Evolutionary conservation across 2,797 vertebrate genomes (phyloP).

Genomic region (Periparus ater): DNA sequence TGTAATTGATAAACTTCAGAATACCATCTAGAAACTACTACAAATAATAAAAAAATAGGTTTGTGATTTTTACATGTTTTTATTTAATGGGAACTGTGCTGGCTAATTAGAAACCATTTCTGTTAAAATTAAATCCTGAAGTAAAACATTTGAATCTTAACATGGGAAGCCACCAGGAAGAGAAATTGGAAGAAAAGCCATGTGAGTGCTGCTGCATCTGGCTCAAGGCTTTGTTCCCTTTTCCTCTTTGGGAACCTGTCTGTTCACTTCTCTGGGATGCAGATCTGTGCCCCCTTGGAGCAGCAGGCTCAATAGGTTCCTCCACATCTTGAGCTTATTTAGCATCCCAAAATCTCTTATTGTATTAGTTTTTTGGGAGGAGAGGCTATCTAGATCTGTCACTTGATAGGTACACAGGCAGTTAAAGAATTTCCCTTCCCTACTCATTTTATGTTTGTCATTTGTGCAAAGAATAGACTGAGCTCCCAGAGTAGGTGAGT

Average conservation of each 20-base stretch:
- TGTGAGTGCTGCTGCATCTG: not conserved
- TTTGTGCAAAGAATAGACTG: not conserved
- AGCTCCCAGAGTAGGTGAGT: not conserved
- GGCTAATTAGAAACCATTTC: not conserved
- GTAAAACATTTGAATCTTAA: not conserved
- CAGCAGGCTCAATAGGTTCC: not conserved
- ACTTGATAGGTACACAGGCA: not conserved
- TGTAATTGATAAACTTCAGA: not conserved
- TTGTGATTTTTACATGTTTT: not conserved
- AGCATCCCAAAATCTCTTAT: not conserved
- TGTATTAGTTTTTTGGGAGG: rapidly evolving
- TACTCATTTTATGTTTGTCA: not conserved
- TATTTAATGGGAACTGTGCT: not conserved
- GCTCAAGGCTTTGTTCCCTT: not conserved
- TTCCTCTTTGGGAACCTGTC: slow-evolving; percentile 26
- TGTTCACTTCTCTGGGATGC: not conserved
- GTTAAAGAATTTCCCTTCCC: not conserved
- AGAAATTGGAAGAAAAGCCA: not conserved
- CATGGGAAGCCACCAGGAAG: not conserved
- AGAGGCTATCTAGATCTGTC: not conserved
- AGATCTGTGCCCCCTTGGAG: not conserved
- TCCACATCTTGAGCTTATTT: not conserved
- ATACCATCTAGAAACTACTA: not conserved
- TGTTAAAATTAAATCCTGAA: not conserved
- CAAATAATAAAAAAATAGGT: too few relatives aligned